Evolutionary conservation across 1,140 invertebrate species (phyloP).

Genomic region (Nasonia giraulti): DNA sequence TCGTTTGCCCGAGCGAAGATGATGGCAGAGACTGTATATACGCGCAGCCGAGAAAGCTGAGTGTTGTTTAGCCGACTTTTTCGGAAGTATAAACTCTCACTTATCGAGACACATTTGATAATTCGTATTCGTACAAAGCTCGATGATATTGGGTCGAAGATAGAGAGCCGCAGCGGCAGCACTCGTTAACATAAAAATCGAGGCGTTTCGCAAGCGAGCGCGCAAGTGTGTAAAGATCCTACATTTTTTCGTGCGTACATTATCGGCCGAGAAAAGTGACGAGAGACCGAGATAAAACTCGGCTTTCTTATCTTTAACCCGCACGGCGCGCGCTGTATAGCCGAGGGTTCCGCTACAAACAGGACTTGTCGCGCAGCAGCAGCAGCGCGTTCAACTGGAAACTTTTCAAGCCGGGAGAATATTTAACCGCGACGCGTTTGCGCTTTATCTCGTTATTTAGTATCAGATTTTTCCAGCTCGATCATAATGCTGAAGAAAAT

Average conservation of each 20-base stretch:
- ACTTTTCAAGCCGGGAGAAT: conserved; percentile 3
- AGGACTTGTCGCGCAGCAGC: conserved; percentile 24
- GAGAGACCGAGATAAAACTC: conserved; percentile 31
- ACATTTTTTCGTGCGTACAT: conserved; percentile 26
- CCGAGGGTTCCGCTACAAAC: conserved; percentile 38
- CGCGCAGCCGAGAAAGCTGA: too few relatives aligned
- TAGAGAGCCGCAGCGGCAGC: background rate
- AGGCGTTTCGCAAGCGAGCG: conserved; percentile 4
- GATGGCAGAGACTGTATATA: background rate
- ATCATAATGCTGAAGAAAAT: background rate
- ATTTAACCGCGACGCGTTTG: background rate
- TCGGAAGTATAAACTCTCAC: too few relatives aligned
- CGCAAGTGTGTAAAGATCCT: conserved; percentile 22
- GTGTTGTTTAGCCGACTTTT: too few relatives aligned
- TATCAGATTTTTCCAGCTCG: too few relatives aligned
- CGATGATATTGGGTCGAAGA: background rate
- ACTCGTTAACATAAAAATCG: background rate
- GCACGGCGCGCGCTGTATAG: background rate
- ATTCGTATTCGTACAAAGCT: background rate
- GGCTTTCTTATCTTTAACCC: conserved; percentile 43
- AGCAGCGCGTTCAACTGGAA: background rate
- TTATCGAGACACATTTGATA: too few relatives aligned
- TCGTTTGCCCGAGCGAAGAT: background rate
- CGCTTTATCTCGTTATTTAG: background rate
- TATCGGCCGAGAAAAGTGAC: conserved; percentile 18